Percentiles rank a stretch among this genome's conserved stretches.
Evolutionary conservation across 2,797 vertebrate genomes (phyloP).

Genomic region (Coregonus suidteri): DNA sequence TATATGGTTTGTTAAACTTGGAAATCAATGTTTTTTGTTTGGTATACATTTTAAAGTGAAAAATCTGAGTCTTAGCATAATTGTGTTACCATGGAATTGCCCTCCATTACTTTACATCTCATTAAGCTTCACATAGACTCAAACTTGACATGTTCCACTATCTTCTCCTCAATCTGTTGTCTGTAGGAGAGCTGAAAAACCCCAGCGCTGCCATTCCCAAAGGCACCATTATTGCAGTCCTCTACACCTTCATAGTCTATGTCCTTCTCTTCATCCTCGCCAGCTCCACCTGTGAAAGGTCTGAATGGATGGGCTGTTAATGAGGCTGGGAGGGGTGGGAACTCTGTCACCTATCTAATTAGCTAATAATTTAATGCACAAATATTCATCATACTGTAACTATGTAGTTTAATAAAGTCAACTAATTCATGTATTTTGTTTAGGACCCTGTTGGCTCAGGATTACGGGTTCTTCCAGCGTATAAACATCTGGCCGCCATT

Average conservation of each 20-base stretch:
- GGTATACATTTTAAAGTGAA: too few relatives aligned
- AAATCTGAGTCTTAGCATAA: too few relatives aligned
- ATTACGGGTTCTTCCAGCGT: slow-evolving; percentile 86
- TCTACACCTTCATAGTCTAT: slow-evolving; percentile 86
- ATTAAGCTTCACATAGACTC: background rate
- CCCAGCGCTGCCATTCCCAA: slow-evolving; percentile 88
- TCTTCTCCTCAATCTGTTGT: background rate
- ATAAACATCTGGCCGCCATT: slow-evolving; percentile 88
- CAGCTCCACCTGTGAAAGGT: slow-evolving; percentile 89
- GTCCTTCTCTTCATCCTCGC: slow-evolving; percentile 84
- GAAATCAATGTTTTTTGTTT: too few relatives aligned
- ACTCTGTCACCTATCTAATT: background rate
- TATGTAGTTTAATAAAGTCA: background rate
- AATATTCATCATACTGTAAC: background rate
- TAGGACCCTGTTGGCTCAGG: slow-evolving; percentile 83
- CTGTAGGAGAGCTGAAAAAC: slow-evolving; percentile 86
- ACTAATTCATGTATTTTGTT: background rate
- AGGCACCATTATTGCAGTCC: slow-evolving; percentile 86
- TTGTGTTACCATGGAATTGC: too few relatives aligned
- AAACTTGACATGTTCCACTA: background rate
- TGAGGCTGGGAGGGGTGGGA: background rate
- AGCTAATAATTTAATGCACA: background rate
- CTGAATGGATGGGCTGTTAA: background rate
- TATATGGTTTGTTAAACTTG: too few relatives aligned
- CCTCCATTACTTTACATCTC: background rate